Evolutionary conservation across 2,797 vertebrate genomes (phyloP).

Genomic region (Chrysocyon brachyurus): DNA sequence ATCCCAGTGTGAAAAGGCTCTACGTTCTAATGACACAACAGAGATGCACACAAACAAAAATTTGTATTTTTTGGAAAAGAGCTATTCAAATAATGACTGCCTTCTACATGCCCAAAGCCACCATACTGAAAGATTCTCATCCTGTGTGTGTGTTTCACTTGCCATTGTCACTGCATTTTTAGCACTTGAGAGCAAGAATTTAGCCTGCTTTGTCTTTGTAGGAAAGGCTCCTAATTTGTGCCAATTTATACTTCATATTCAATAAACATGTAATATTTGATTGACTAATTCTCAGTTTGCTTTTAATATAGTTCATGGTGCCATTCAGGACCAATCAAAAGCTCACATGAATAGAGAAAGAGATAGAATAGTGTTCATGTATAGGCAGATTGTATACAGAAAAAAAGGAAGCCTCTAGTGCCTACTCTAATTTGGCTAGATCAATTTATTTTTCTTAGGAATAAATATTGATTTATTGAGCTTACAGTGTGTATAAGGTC

Average conservation of each 20-base stretch:
- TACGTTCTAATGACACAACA: neutral
- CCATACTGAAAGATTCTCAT: neutral
- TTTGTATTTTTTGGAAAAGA: neutral
- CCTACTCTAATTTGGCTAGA: neutral
- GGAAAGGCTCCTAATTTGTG: neutral
- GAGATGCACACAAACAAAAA: neutral
- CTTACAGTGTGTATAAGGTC: neutral
- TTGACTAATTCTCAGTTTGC: neutral
- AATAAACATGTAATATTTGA: neutral
- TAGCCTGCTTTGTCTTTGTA: neutral
- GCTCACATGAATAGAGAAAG: neutral
- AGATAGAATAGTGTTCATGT: fast-evolving
- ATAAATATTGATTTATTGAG: constrained; percentile 28
- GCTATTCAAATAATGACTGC: neutral
- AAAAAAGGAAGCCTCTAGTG: neutral
- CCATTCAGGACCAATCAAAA: neutral
- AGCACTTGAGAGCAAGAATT: neutral
- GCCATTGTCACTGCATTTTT: neutral
- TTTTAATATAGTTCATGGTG: neutral
- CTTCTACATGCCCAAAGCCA: neutral
- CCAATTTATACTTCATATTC: neutral
- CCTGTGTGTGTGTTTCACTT: neutral
- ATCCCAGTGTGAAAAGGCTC: neutral
- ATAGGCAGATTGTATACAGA: neutral
- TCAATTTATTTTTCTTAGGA: neutral